Percentiles rank a stretch among this genome's conserved stretches.
phyloP scores from a whole-genome alignment of 30 jellyfish, hydroid and myxozoan species.

The Turritopsis dohrnii region DNA sequence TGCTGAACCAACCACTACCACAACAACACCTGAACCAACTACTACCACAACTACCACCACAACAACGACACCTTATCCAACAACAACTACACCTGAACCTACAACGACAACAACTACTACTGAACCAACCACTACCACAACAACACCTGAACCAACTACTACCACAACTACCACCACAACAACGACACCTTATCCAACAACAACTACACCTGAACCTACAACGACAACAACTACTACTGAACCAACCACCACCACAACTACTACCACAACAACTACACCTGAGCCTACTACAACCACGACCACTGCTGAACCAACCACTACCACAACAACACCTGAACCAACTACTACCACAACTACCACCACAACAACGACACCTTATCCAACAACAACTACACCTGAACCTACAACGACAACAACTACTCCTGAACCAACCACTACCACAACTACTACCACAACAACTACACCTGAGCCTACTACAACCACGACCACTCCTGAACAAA shows the following conservation, averaged over 20 bases:
- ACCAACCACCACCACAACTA: background rate
- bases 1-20: background rate
- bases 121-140: background rate
- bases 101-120: constrained; percentile 8
- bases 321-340: background rate
- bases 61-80: background rate
- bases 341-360: background rate
- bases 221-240: background rate
- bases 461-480: background rate
- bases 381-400: background rate
- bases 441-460: background rate
- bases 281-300: background rate
- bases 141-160: background rate
- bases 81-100: background rate
- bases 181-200: background rate
- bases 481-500: background rate
- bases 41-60: constrained; percentile 8
- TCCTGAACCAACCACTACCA: background rate
- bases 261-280: background rate
- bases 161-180: background rate
- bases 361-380: background rate
- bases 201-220: constrained; percentile 6
- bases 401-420: background rate
- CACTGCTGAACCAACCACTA: background rate
- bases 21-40: background rate